These are phyloP conservation scores for Cygnus olor DNA, from an alignment of 2,797 vertebrate species.

Conservation along the genomic window DNA sequence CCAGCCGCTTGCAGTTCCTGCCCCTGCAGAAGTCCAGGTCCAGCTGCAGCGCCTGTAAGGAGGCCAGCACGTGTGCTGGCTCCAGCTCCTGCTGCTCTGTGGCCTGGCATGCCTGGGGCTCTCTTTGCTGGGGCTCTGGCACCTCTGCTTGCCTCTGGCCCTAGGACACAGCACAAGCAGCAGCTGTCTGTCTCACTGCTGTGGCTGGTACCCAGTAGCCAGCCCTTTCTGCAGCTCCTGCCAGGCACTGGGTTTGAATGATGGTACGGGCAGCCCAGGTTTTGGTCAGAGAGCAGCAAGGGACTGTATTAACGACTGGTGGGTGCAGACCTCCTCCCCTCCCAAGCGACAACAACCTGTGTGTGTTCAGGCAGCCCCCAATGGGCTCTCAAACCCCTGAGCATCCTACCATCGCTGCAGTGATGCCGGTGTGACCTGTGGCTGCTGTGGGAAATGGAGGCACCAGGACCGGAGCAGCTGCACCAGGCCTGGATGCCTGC, in stretches of 20 bases:
- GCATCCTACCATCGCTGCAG: background rate
- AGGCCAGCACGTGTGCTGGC: background rate
- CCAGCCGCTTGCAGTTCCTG: background rate
- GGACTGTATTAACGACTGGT: fast-evolving
- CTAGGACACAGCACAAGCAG: background rate
- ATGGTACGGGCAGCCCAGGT: background rate
- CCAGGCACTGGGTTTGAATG: background rate
- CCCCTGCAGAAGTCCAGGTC: background rate
- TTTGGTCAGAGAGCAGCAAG: background rate
- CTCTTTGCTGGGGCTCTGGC: background rate
- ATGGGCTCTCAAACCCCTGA: background rate
- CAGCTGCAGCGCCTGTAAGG: background rate
- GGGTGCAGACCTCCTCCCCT: background rate
- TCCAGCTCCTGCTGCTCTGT: background rate
- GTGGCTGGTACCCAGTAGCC: background rate
- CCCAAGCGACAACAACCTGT: background rate
- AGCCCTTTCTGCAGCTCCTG: background rate
- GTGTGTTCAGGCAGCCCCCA: background rate
- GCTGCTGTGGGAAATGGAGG: background rate
- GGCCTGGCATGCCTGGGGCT: background rate
- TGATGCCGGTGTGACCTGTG: background rate
- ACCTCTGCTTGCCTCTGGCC: background rate
- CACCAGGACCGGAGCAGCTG: background rate
- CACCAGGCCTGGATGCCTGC: background rate
- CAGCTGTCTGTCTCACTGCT: background rate